Base-by-base conservation (phyloP, 2,888 invertebrate genomes). In the Ernsta delagoae region DNA sequence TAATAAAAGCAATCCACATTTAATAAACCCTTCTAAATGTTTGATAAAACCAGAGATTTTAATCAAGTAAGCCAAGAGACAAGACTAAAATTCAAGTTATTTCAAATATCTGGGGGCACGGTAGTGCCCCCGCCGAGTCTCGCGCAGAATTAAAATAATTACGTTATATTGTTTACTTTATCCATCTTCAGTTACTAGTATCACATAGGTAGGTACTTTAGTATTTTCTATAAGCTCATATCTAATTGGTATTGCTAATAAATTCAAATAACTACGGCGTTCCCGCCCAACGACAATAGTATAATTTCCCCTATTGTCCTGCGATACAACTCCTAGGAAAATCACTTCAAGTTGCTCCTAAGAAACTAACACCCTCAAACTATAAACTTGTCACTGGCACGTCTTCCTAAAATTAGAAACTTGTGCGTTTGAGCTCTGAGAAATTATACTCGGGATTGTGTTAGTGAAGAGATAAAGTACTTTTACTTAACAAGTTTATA, bases 371-470 rank as follows among this genome's bases (percentile, higher is more conserved):
- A 56, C 39, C 39, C 59, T 66, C 67, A 61, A 66, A 67, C 31
- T 56, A n/a, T 0, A 16, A 67, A 68, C 61, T 68, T 61, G 67
- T 68, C 61, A 68, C 48, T 36, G 39, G 67, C 61, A 68, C 67
- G 61, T 68, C 67, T 56, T 34, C 7, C n/a, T 45, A 57, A 68
- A 54, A 62, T 68, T 61, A 68, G 67, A 61, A 61, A 68, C 61
- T 67, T 61, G 43, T 53, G 39, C 48, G 67, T 67, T 61, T 67
- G 34, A 48, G 61, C 36, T 62, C 67, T 41, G 2, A 12, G 45
- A 57, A 68, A 61, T 61, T 67, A 54, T 67, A 62, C 36, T 60
- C 34, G 45, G 56, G 50, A 12, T 41, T 50, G 48, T 50, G 16
- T 50, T 12, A 6, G 3, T 48, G 12, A 16, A 12, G 53, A 66